These are phyloP conservation scores for Junonia oenone DNA, from an alignment of 2,888 invertebrate species.

Conservation along the genomic window DNA sequence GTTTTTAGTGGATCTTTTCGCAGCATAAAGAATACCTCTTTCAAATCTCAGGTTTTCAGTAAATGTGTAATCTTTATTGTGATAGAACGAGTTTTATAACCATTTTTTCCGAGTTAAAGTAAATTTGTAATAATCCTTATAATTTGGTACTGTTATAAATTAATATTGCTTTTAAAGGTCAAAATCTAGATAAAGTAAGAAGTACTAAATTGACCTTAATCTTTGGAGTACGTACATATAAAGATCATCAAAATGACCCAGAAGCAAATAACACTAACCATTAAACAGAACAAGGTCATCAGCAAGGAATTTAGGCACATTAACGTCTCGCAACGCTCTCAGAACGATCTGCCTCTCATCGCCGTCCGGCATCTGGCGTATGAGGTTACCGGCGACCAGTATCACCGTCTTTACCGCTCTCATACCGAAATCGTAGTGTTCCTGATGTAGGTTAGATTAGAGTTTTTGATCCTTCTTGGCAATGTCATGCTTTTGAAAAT, in stretches of 20 bases:
- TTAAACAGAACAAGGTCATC: conserved; percentile 88
- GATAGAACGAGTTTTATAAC: too few relatives aligned
- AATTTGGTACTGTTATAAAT: too few relatives aligned
- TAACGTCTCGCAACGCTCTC: conserved; percentile 86
- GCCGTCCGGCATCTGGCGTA: conserved; percentile 84
- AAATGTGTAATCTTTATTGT: too few relatives aligned
- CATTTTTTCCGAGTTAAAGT: too few relatives aligned
- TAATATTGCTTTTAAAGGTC: too few relatives aligned
- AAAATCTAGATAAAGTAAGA: too few relatives aligned
- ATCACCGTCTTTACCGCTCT: conserved; percentile 90
- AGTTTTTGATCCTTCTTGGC: background rate
- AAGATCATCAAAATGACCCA: background rate
- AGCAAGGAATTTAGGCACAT: conserved; percentile 88
- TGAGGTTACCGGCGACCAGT: conserved; percentile 88
- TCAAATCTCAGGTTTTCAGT: too few relatives aligned
- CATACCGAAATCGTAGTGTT: conserved; percentile 88
- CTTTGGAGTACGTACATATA: background rate
- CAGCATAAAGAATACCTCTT: too few relatives aligned
- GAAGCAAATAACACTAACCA: conserved; percentile 56
- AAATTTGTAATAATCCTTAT: too few relatives aligned
- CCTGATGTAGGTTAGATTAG: conserved; percentile 46
- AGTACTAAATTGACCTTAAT: too few relatives aligned
- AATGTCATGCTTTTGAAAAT: too few relatives aligned
- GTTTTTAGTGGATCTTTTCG: too few relatives aligned
- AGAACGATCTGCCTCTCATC: conserved; percentile 87